Evolutionary conservation across 2,888 invertebrate species (phyloP), one percentile per base, ranked within the genome.

Genomic region (Synergus umbraculus): DNA sequence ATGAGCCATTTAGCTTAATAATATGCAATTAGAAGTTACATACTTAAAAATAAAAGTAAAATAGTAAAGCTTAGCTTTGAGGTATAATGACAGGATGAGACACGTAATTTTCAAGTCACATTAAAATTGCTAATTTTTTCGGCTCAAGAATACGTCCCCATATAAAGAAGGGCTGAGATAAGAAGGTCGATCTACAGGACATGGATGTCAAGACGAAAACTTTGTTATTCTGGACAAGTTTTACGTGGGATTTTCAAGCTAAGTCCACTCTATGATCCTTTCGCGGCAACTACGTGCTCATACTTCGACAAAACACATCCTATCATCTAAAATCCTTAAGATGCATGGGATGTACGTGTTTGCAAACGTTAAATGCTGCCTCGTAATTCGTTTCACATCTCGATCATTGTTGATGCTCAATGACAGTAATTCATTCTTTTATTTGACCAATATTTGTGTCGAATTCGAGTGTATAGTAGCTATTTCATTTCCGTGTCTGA

Each of bases 261-360:
- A 91, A 91, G 91, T 91, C 91, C 90, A 91, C 90, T 90, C 90
- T 89, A 90, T 90, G 91, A 91, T 91, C 91, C 91, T 91, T 91
- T 87, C 89, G 89, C 87, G 90, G 87, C 89, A 91, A 91, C 89
- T 91, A 91, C 91, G 91, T 91, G 91, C 91, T 89, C 90, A 90
- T 91, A 91, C 91, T 91, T 90, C 88, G 89, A 89, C 90, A 89
- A 90, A 91, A 91, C 89, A 90, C 82, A 78, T 81, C 84, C 85
- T 86, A 86, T 86, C 86, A 88, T 90, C 89, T 88, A 87, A 90
- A 90, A 90, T 89, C 90, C 90, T 89, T 87, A 88, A 88, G 89
- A 90, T 88, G 89, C 89, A 90, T 90, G 90, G 89, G 86, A 88
- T 89, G 87, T 89, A 90, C 90, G 89, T 90, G 90, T 89, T 87